Base-by-base conservation (phyloP, 2,113 vertebrate genomes). In the Grantiella picta region DNA sequence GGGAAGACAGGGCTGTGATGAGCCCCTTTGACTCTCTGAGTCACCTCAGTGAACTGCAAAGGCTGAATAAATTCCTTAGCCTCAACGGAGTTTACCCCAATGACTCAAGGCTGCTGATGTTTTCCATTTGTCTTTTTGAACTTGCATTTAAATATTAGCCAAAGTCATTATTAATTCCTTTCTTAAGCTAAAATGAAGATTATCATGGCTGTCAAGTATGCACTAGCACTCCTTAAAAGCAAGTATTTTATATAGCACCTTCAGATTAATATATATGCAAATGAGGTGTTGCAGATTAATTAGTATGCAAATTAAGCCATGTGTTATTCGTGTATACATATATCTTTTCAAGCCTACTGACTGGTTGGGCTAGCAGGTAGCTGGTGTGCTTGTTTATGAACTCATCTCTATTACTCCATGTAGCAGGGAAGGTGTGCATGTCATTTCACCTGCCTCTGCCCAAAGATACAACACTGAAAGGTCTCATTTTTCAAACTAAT, bases 231-330 rank as follows among this genome's bases (percentile, higher is more conserved):
- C n/a, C 65, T 81, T 84, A 68, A 94, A 94, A 90, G 45, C 47
- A 77, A 63, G 69, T 53, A 49, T 89, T 95, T 94, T 68, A 82
- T 75, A 53, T 53, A 68, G 69, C 61, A 85, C 53, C 52, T 84
- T 89, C 84, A 71, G 86, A 68, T 87, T 92, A 92, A 94, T 91
- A 94, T 84, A 60, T 75, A 95, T 95, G 92, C 84, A 92, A 95
- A 95, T 95, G 27, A 75, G 82, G 65, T 61, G 64, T 42, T 84
- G 38, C 44, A 53, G 40, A 78, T 91, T 94, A 94, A 93, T 97
- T 93, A 92, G 36, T 49, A 95, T 94, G 92, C 36, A 87, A 96
- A 95, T 95, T 70, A 86, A 93, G 7, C 16, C 59, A 29, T 60
- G 47, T 64, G 52, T 44, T 92, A 75, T 89, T 91, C 42, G 10